Evolutionary conservation across 2,113 vertebrate genomes (phyloP).

Genomic region (Microtus ochrogaster): DNA sequence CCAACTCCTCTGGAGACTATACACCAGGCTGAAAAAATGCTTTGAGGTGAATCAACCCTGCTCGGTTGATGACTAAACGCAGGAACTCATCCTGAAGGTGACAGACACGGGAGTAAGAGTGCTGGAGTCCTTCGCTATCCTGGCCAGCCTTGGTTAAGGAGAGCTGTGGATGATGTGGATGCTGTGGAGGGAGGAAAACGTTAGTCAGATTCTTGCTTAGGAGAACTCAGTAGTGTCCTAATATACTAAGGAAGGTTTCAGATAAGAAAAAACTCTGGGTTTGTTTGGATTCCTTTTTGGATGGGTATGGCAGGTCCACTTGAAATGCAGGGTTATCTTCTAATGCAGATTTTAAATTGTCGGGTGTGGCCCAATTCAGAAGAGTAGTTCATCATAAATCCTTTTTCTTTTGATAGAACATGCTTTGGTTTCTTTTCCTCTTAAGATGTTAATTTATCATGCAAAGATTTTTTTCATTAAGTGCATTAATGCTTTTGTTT

Average conservation of each 20-base stretch:
- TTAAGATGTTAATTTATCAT: slow-evolving; percentile 91
- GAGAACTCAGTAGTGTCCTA: slow-evolving; percentile 59
- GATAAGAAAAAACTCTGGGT: slow-evolving; percentile 66
- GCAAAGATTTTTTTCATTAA: slow-evolving; percentile 91
- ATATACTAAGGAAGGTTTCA: slow-evolving; percentile 61
- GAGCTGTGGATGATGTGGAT: slow-evolving; percentile 52
- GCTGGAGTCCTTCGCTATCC: slow-evolving; percentile 34
- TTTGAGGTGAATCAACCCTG: slow-evolving; percentile 45
- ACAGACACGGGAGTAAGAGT: slow-evolving; percentile 41
- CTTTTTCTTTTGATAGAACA: slow-evolving; percentile 88
- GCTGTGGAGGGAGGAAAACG: slow-evolving; percentile 34
- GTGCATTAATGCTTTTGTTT: slow-evolving; percentile 93
- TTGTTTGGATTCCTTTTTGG: slow-evolving; percentile 56
- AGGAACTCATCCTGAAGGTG: slow-evolving; percentile 48
- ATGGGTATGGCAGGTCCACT: slow-evolving; percentile 79
- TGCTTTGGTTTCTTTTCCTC: slow-evolving; percentile 86
- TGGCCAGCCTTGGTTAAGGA: slow-evolving; percentile 51
- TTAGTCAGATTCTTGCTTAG: slow-evolving; percentile 54
- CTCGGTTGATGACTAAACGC: slow-evolving; percentile 57
- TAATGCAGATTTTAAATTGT: slow-evolving; percentile 92
- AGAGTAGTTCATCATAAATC: slow-evolving; percentile 88
- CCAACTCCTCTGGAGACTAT: slow-evolving; percentile 52
- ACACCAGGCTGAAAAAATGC: slow-evolving; percentile 58
- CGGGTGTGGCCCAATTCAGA: slow-evolving; percentile 89
- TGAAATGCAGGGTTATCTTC: slow-evolving; percentile 80